Percentiles rank a stretch among this genome's conserved stretches.
Evolutionary conservation across 2,113 vertebrate genomes (phyloP).

Genomic region (Ibidorhyncha struthersii): DNA sequence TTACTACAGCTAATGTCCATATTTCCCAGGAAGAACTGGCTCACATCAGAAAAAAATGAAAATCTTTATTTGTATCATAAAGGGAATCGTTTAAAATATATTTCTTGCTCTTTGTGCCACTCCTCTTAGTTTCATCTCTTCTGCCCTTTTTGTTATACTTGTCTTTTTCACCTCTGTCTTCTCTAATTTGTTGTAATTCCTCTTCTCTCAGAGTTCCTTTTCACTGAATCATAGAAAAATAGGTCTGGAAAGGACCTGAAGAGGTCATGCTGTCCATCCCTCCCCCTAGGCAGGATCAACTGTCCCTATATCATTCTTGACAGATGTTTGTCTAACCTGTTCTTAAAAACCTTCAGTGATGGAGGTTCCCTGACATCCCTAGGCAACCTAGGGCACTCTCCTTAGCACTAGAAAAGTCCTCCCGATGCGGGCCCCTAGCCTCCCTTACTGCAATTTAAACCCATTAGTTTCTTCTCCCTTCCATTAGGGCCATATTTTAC

Average conservation of each 20-base stretch:
- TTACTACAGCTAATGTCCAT: not conserved
- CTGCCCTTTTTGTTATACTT: constrained; percentile 13
- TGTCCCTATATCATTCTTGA: constrained; percentile 25
- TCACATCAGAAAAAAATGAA: not conserved
- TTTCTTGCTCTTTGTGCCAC: not conserved
- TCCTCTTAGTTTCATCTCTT: not conserved
- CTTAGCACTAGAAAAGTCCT: not conserved
- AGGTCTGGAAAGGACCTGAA: not conserved
- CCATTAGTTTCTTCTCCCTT: not conserved
- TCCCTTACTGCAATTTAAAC: not conserved
- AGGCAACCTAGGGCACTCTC: not conserved
- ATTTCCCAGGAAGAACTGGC: not conserved
- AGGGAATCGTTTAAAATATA: not conserved
- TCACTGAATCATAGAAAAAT: constrained; percentile 12
- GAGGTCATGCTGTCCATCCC: not conserved
- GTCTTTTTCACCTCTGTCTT: constrained; percentile 22
- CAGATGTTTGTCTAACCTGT: constrained; percentile 31
- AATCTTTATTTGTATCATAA: constrained; percentile 1
- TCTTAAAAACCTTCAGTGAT: constrained; percentile 25
- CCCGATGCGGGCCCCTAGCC: not conserved
- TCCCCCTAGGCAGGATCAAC: constrained; percentile 18
- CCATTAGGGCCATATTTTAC: not conserved
- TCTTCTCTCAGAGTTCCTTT: not conserved
- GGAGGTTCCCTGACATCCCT: not conserved
- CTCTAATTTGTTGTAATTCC: constrained; percentile 32